phyloP scores from a whole-genome alignment of 2,113 vertebrate genomes.

The Azemiops feae region DNA sequence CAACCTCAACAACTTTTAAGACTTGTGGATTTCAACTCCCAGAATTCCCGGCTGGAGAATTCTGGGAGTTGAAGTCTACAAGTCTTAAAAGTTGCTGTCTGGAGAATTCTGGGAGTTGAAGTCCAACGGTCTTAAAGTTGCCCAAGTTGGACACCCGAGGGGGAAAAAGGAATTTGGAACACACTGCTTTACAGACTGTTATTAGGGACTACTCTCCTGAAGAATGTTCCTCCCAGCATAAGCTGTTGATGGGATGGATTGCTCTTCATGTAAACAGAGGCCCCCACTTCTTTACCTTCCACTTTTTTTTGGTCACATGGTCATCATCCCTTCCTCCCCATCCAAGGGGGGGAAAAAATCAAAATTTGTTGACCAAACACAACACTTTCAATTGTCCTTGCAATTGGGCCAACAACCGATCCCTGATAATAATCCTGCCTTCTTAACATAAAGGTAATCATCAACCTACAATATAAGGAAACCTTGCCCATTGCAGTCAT shows the following conservation, averaged over 20 bases:
- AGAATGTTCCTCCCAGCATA: too few species aligned
- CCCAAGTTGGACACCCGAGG: too few species aligned
- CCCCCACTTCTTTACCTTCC: background rate
- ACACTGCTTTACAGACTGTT: background rate
- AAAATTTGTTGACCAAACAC: background rate
- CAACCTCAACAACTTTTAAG: background rate
- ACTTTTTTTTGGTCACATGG: too few species aligned
- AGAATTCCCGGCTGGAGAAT: background rate
- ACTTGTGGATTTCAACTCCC: background rate
- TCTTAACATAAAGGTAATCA: background rate
- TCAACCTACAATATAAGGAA: too few species aligned
- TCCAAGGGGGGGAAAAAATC: background rate
- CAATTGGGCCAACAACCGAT: background rate
- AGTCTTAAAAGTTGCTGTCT: too few species aligned
- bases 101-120: too few species aligned
- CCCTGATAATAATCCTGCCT: background rate
- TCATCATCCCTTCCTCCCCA: background rate
- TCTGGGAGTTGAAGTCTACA: background rate
- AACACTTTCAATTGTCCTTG: background rate
- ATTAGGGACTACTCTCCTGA: background rate
- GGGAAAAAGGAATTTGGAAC: background rate
- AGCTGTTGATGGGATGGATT: too few species aligned
- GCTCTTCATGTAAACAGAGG: background rate
- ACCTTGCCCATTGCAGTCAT: too few species aligned
- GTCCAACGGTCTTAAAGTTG: too few species aligned